Percentiles rank a stretch among this genome's conserved stretches.
These are phyloP conservation scores for Apamea crenata DNA, from an alignment of 2,888 invertebrate species.

Conservation along the genomic window DNA sequence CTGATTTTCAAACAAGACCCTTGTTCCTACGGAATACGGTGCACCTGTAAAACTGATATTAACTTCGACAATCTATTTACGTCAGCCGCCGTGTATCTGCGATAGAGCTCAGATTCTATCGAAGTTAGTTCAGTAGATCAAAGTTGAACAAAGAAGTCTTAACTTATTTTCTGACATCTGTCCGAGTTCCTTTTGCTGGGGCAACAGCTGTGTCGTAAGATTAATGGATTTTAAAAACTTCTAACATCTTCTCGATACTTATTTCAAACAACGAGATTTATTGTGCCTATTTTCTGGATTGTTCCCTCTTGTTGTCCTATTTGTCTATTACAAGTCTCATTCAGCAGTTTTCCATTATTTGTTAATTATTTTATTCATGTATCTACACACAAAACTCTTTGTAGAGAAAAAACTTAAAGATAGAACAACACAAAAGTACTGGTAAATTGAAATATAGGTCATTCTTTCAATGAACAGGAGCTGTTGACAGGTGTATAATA, in stretches of 20 bases:
- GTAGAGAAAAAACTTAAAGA: neutral
- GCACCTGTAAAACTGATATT: conserved; percentile 46
- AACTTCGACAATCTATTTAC: conserved; percentile 59
- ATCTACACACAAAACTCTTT: neutral
- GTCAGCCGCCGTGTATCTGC: conserved; percentile 29
- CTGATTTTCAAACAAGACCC: conserved; percentile 60
- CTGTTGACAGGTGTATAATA: conserved; percentile 41
- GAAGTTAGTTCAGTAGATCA: conserved; percentile 58
- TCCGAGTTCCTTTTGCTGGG: conserved; percentile 30
- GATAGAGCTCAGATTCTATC: conserved; percentile 50
- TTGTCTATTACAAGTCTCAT: conserved; percentile 15
- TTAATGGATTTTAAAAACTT: conserved; percentile 45
- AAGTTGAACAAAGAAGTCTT: conserved; percentile 50
- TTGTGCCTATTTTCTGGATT: conserved; percentile 10
- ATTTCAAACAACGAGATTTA: conserved; percentile 46
- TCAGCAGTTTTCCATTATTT: conserved; percentile 26
- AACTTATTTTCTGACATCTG: conserved; percentile 53
- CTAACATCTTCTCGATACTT: conserved; percentile 37
- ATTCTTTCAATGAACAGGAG: conserved; percentile 44
- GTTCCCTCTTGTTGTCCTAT: neutral
- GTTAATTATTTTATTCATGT: neutral
- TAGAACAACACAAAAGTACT: neutral
- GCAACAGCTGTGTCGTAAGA: conserved; percentile 45
- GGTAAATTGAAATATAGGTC: conserved; percentile 12
- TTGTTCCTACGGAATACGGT: conserved; percentile 42